Evolutionary conservation across 2,113 vertebrate genomes (phyloP), one percentile per base, ranked within the genome.

Genomic region (Sturnus vulgaris): DNA sequence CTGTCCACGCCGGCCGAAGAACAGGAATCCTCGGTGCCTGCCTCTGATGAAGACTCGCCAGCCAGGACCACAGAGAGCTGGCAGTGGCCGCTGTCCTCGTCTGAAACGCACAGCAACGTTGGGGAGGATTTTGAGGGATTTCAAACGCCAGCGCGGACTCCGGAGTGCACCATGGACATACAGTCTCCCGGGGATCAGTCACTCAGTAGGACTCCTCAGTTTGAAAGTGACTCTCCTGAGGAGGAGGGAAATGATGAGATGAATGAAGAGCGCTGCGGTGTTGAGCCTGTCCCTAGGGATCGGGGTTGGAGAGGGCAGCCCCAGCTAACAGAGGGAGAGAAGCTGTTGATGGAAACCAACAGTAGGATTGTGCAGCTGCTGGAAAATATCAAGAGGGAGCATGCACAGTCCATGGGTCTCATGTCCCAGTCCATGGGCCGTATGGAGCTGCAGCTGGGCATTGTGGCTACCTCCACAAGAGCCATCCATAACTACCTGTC

Each of bases 401-500:
- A 97, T 96, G 97, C 97, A 94, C 97, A 97, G 94, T 97, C 97
- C 94, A 97, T 97, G 97, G 97, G 97, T 82, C 97, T 97, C 95
- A 97, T 97, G 97, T 97, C 97, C 2, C 97, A 97, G 93, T 97
- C 97, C 95, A 97, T 97, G 97, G 97, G 97, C 88, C 96, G 97
- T 40, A 97, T 97, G 97, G 97, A 97, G 90, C 96, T 97, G 96
- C 97, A 97, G 96, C 92, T 97, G 92, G 97, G 97, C 97, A 97
- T 97, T 97, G 97, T 97, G 97, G 97, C 97, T 96, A 97, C 97
- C 94, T 97, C 97, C 96, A 97, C 97, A 97, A 97, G 97, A 97
- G 97, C 97, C 96, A 97, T 97, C 94, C 97, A 97, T 97, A 97
- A 97, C 97, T 97, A 97, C 96, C 97, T 97, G 92, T 97, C 97